Percentiles rank a stretch among this genome's conserved stretches.
Evolutionary conservation across 2,888 invertebrate species (phyloP).

Genomic region (Nephrotoma guestfalica): DNA sequence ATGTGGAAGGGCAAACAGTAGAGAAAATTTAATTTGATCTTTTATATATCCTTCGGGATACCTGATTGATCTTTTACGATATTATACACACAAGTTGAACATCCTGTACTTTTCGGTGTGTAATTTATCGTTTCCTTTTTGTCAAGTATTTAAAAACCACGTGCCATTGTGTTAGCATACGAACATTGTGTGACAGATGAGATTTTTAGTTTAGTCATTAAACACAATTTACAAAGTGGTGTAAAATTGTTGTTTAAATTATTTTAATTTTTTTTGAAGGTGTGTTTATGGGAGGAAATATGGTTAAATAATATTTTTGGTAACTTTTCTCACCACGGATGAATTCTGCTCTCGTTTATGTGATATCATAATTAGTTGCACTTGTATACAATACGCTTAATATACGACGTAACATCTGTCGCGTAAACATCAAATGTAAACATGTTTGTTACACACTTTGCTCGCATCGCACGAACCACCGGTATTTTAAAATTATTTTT

Average conservation of each 20-base stretch:
- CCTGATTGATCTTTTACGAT: neutral
- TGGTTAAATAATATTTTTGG: neutral
- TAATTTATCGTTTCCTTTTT: neutral
- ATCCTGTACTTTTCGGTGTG: neutral
- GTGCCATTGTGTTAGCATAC: neutral
- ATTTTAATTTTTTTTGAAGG: neutral
- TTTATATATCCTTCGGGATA: neutral
- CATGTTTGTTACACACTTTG: no score
- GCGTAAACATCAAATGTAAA: no score
- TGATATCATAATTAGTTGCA: no score
- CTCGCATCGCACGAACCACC: neutral
- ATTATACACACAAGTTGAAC: neutral
- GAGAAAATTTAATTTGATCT: neutral
- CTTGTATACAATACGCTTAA: no score
- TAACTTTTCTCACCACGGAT: no score
- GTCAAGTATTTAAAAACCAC: neutral
- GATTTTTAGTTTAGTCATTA: neutral
- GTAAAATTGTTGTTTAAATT: neutral
- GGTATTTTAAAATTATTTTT: neutral
- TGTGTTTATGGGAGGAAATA: neutral
- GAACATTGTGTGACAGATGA: neutral
- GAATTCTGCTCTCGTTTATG: no score
- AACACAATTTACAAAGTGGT: neutral
- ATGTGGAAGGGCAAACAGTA: neutral
- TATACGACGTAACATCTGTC: no score